These are phyloP conservation scores for Caenorhabditis imperialis DNA, from an alignment of 2,888 invertebrate species.

Conservation along the genomic window DNA sequence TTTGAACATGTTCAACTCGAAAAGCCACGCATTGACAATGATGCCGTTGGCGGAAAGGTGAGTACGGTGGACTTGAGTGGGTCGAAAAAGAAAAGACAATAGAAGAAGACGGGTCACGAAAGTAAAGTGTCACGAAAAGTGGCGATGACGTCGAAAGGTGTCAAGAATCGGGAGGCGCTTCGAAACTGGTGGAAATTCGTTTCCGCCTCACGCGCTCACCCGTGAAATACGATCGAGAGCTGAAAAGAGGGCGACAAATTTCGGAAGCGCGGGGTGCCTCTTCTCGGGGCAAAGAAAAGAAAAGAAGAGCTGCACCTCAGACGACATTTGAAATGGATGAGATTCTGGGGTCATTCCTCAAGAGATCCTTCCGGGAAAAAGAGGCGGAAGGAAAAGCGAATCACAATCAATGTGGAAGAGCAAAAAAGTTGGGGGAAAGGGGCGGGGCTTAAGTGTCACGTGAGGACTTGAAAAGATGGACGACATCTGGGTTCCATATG, in stretches of 20 bases:
- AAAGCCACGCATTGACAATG: constrained; percentile 66
- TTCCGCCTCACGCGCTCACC: constrained; percentile 50
- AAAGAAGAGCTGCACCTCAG: constrained; percentile 37
- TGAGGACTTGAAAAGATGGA: not conserved
- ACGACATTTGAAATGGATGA: constrained; percentile 59
- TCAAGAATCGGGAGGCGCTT: constrained; percentile 28
- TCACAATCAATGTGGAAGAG: constrained; percentile 31
- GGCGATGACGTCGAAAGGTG: constrained; percentile 26
- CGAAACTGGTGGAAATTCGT: constrained; percentile 31
- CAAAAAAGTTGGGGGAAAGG: constrained; percentile 12
- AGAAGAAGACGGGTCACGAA: not conserved
- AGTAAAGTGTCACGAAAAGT: constrained; percentile 26
- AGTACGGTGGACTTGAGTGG: too few species aligned
- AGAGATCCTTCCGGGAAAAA: constrained; percentile 8
- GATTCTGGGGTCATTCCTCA: constrained; percentile 48
- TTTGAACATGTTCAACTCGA: constrained; percentile 63
- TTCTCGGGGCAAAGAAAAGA: constrained; percentile 11
- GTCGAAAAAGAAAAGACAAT: too few species aligned
- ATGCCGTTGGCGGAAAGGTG: constrained; percentile 58
- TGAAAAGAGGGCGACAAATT: constrained; percentile 29
- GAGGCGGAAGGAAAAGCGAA: constrained; percentile 16
- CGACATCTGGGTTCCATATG: too few species aligned
- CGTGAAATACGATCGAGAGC: constrained; percentile 51
- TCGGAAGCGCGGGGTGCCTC: not conserved
- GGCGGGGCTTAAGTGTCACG: constrained; percentile 10